Conservation (phyloP, 2,888 invertebrate genomes). For the Eudasyphora cyanicolor region DNA sequence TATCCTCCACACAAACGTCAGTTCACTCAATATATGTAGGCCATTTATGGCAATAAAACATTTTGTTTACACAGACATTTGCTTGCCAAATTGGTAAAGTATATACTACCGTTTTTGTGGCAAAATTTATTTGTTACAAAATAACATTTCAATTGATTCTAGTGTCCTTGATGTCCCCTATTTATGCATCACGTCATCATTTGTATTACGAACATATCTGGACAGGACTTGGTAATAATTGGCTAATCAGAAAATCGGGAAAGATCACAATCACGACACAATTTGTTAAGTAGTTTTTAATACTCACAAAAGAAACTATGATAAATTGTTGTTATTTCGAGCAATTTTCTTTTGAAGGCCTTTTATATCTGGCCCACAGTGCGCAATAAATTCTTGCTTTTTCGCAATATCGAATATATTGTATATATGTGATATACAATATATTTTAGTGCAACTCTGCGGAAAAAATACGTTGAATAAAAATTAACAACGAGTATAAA, state of each 20-base stretch:
- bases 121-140: slow-evolving; percentile 12
- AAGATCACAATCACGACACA: slow-evolving; percentile 16
- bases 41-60: slow-evolving; percentile 19
- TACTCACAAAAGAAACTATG: slow-evolving; percentile 35
- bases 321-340: slow-evolving; percentile 46
- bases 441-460: too few species aligned
- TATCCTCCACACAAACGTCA: neutral
- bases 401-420: too few species aligned
- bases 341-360: neutral
- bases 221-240: neutral
- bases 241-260: slow-evolving; percentile 20
- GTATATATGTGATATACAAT: too few species aligned
- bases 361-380: too few species aligned
- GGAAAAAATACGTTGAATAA: too few species aligned
- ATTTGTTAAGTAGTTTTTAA: slow-evolving; percentile 12
- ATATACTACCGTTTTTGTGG: neutral
- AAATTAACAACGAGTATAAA: too few species aligned
- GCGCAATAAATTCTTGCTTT: too few species aligned
- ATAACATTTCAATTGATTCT: neutral
- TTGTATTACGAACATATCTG: neutral
- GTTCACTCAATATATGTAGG: neutral
- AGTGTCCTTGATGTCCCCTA: neutral
- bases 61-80: neutral
- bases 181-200: too few species aligned
- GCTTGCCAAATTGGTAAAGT: neutral